phyloP scores from a whole-genome alignment of 2,113 vertebrate species.

The Sorex araneus region DNA sequence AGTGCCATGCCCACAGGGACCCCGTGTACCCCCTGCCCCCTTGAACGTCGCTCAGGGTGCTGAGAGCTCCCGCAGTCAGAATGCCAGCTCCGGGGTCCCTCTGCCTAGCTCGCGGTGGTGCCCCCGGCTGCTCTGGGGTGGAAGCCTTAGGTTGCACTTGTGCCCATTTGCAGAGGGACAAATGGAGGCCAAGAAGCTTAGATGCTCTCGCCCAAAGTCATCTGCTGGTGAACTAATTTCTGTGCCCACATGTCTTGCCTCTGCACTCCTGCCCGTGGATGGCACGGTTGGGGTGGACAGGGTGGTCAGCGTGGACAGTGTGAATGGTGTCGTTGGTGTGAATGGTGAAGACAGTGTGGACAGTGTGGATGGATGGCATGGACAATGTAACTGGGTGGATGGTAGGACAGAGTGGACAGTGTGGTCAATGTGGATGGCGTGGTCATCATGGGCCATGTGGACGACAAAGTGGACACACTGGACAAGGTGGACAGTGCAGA shows the following conservation, averaged over 20 bases:
- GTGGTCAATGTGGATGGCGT: too few relatives aligned
- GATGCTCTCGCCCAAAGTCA: not conserved
- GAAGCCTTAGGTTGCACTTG: not conserved
- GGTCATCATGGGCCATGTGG: too few relatives aligned
- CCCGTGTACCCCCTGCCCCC: not conserved
- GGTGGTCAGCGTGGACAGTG: too few relatives aligned
- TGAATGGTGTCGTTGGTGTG: too few relatives aligned
- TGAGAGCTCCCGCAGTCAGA: too few relatives aligned
- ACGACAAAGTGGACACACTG: too few relatives aligned
- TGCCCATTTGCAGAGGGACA: constrained; percentile 44
- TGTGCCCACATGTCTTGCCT: not conserved
- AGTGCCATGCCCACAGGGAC: not conserved
- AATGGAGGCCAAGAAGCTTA: constrained; percentile 15
- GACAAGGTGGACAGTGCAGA: too few relatives aligned
- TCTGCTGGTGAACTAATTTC: not conserved
- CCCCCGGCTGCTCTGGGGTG: not conserved
- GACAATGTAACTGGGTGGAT: too few relatives aligned
- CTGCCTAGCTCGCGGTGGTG: not conserved
- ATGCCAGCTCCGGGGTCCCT: not conserved
- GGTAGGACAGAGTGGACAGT: too few relatives aligned
- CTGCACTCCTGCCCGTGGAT: not conserved
- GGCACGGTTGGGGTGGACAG: not conserved
- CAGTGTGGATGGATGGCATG: too few relatives aligned
- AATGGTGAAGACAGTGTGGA: too few relatives aligned
- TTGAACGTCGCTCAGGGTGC: too few relatives aligned